Evolutionary conservation across 2,113 vertebrate genomes (phyloP).

Genomic region (Tragelaphus imberbis): DNA sequence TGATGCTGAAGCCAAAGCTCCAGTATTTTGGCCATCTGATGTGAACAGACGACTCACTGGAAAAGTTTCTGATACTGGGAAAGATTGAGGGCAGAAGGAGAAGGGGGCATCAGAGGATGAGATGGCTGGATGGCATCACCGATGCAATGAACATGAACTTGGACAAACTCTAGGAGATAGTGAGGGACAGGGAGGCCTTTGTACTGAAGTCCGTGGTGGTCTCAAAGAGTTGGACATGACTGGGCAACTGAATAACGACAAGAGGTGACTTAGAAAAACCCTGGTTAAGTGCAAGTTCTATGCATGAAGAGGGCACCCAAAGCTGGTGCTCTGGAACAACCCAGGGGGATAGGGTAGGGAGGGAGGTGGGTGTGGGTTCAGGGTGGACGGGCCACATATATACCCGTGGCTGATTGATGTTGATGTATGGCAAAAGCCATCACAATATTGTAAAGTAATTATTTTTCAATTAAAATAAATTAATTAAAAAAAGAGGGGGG

Average conservation of each 20-base stretch:
- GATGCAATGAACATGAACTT: background rate
- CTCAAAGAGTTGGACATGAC: background rate
- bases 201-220: fast-evolving
- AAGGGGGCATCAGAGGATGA: background rate
- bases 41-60: background rate
- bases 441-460: background rate
- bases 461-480: background rate
- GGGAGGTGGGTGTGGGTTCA: background rate
- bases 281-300: background rate
- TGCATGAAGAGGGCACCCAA: background rate
- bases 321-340: background rate
- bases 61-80: background rate
- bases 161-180: background rate
- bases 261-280: background rate
- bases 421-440: background rate
- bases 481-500: background rate
- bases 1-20: background rate
- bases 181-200: background rate
- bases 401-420: background rate
- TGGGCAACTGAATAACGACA: background rate
- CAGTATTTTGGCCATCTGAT: background rate
- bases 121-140: background rate
- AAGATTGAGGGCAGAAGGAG: background rate
- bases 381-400: background rate
- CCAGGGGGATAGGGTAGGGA: background rate